Conservation (phyloP, 2,888 invertebrate genomes). For the Rotaria macrura region DNA sequence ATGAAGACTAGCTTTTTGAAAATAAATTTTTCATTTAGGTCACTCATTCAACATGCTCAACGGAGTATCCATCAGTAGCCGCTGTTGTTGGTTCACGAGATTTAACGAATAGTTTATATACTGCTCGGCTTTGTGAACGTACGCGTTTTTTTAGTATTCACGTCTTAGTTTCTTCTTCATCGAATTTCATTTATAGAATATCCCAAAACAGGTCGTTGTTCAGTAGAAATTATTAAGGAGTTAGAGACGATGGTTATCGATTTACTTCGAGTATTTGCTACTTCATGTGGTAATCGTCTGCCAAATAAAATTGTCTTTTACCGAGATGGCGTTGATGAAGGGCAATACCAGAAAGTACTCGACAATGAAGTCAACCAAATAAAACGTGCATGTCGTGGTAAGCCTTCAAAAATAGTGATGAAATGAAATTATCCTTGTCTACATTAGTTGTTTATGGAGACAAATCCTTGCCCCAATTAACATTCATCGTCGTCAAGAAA, state of each 20-base stretch:
- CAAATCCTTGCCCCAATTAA: background rate
- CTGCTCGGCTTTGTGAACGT: background rate
- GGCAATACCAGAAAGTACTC: background rate
- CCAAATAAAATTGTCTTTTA: constrained; percentile 4
- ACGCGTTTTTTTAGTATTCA: background rate
- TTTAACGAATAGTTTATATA: background rate
- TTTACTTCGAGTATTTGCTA: background rate
- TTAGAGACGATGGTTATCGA: background rate
- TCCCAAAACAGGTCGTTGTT: background rate
- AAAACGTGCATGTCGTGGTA: background rate
- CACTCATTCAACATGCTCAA: background rate
- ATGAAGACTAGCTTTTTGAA: no score
- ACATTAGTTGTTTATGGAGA: background rate
- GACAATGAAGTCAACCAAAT: background rate
- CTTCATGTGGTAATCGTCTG: background rate
- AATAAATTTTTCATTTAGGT: background rate
- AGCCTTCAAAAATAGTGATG: background rate
- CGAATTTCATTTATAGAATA: background rate
- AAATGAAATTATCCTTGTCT: no score
- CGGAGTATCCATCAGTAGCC: background rate
- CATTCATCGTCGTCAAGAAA: background rate
- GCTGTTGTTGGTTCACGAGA: background rate
- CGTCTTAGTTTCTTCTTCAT: no score
- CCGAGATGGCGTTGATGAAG: background rate
- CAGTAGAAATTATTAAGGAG: background rate